These are phyloP conservation scores for Priocnemis perturbator DNA, from an alignment of 2,888 invertebrate species.

Conservation along the genomic window DNA sequence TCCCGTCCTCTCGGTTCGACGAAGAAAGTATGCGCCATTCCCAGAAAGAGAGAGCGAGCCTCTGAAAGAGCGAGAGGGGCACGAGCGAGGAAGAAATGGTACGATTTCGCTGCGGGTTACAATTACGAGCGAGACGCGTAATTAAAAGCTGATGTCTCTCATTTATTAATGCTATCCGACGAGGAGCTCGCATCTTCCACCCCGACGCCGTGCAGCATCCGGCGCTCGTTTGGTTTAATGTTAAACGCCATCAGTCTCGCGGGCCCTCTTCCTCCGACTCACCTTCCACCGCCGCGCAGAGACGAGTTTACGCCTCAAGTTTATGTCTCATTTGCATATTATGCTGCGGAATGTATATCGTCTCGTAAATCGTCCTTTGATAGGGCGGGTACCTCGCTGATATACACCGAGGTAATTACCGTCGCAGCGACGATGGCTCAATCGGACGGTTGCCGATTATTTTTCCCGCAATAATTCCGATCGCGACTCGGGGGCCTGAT, in stretches of 20 bases:
- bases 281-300: background rate
- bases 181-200: slow-evolving; percentile 19
- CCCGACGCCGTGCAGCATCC: slow-evolving; percentile 32
- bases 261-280: too few species aligned
- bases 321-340: slow-evolving; percentile 42
- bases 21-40: too few species aligned
- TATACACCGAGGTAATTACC: background rate
- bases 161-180: slow-evolving; percentile 52
- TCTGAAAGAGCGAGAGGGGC: background rate
- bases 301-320: background rate
- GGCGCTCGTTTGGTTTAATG: slow-evolving; percentile 48
- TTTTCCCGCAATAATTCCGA: too few species aligned
- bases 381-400: slow-evolving; percentile 14
- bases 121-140: slow-evolving; percentile 54
- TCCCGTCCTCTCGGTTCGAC: too few species aligned
- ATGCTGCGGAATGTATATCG: slow-evolving; percentile 19
- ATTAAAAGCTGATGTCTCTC: slow-evolving; percentile 56
- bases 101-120: slow-evolving; percentile 55
- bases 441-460: slow-evolving; percentile 14
- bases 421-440: slow-evolving; percentile 32
- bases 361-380: slow-evolving; percentile 1
- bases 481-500: too few species aligned
- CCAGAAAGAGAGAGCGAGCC: too few species aligned
- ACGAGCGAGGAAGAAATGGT: slow-evolving; percentile 11
- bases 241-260: slow-evolving; percentile 50